Percentiles rank a stretch among this genome's conserved stretches.
Conservation (phyloP, 2,797 vertebrate species). For the Chrysolophus pictus region DNA sequence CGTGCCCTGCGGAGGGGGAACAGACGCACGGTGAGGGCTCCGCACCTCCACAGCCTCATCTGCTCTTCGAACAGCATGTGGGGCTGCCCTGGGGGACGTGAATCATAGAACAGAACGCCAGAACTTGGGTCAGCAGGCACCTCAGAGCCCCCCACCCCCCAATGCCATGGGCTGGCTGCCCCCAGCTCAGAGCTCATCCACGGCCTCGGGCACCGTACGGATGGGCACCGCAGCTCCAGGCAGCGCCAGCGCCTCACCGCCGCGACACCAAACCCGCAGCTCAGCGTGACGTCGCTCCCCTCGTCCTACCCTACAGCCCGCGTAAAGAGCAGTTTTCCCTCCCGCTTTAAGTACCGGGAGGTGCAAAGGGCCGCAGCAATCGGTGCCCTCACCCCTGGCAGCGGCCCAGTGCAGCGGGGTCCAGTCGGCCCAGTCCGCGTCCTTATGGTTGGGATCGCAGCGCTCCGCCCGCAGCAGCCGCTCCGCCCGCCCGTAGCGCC, state of each 20-base stretch:
- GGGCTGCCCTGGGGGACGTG: neutral
- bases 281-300: no score
- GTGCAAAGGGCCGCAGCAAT: neutral
- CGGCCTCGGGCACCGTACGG: no score
- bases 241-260: no score
- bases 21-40: neutral
- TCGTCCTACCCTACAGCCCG: no score
- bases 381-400: conserved; percentile 80
- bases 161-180: no score
- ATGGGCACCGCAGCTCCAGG: no score
- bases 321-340: no score
- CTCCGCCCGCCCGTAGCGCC: conserved; percentile 78
- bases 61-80: no score
- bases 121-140: no score
- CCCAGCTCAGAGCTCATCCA: no score
- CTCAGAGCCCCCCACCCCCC: no score
- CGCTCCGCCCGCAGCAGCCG: conserved; percentile 81
- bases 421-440: conserved; percentile 87
- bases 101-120: neutral
- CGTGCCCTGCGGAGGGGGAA: conserved; percentile 76
- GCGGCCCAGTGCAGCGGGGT: conserved; percentile 94
- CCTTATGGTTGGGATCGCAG: conserved; percentile 88
- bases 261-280: no score
- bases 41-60: neutral
- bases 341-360: neutral